Evolutionary conservation across 2,888 invertebrate species (phyloP).

Genomic region (Lycaena phlaeas): DNA sequence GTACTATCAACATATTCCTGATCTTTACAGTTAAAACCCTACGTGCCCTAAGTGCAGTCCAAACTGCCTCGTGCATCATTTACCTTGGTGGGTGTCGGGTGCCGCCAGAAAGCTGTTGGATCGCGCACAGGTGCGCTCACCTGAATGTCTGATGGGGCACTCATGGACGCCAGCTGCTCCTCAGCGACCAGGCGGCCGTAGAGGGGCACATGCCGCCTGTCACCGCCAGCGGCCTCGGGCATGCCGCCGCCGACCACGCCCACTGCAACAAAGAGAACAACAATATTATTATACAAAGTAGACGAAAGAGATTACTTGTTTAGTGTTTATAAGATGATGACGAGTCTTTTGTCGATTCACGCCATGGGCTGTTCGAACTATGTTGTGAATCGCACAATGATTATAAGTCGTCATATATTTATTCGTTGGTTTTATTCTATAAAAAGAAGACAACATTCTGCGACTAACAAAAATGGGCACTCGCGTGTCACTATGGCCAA

Average conservation of each 20-base stretch:
- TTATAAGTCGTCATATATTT: no score
- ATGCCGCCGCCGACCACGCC: conserved; percentile 63
- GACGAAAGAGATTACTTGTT: no score
- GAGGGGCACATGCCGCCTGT: conserved; percentile 84
- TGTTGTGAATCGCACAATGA: no score
- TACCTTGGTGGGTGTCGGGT: conserved; percentile 63
- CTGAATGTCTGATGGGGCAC: conserved; percentile 78
- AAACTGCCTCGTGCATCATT: conserved; percentile 70
- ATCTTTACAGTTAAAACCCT: background rate
- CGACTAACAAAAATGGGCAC: no score
- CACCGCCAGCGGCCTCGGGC: conserved; percentile 58
- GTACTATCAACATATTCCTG: no score
- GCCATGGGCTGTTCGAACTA: no score
- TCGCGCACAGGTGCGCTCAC: conserved; percentile 68
- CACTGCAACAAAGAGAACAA: conserved; percentile 44
- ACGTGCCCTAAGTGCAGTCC: no score
- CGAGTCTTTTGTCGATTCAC: no score
- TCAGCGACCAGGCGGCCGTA: conserved; percentile 93
- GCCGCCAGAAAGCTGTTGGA: conserved; percentile 70
- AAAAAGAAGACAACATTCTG: no score
- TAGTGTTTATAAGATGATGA: no score
- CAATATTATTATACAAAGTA: background rate
- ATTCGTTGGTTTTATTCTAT: no score
- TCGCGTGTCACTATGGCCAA: no score
- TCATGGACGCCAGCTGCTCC: conserved; percentile 82